Percentiles rank a stretch among this genome's conserved stretches.
These are phyloP conservation scores for Pseudorectes ferrugineus DNA, from an alignment of 2,113 vertebrate genomes.

Conservation along the genomic window DNA sequence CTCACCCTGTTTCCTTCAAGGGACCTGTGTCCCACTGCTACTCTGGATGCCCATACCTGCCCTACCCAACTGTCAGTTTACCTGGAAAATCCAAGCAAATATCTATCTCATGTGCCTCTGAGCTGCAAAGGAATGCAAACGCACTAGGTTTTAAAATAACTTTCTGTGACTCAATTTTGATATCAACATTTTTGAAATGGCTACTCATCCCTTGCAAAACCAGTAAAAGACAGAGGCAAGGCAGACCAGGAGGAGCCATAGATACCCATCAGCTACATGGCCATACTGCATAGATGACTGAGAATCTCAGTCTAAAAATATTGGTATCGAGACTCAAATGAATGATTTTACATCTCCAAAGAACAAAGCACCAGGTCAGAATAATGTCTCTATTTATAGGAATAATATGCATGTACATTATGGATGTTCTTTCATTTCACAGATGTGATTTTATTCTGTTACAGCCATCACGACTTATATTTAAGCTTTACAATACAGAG, in stretches of 20 bases:
- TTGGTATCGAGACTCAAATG: background rate
- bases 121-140: background rate
- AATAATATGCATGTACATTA: background rate
- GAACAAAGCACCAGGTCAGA: background rate
- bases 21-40: background rate
- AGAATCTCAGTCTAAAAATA: background rate
- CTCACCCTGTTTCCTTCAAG: background rate
- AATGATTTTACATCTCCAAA: background rate
- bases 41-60: background rate
- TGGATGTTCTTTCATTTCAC: background rate
- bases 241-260: background rate
- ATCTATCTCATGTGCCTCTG: accelerated
- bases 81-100: background rate
- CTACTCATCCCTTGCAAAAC: background rate
- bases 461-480: background rate
- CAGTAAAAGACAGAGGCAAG: background rate
- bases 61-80: background rate
- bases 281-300: background rate
- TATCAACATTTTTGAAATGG: background rate
- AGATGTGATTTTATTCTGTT: background rate
- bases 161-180: background rate
- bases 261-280: background rate
- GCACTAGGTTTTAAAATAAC: background rate
- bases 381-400: background rate
- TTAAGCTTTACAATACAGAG: background rate